Conservation (phyloP, 2,888 invertebrate genomes). For the Stenichneumon culpator region DNA sequence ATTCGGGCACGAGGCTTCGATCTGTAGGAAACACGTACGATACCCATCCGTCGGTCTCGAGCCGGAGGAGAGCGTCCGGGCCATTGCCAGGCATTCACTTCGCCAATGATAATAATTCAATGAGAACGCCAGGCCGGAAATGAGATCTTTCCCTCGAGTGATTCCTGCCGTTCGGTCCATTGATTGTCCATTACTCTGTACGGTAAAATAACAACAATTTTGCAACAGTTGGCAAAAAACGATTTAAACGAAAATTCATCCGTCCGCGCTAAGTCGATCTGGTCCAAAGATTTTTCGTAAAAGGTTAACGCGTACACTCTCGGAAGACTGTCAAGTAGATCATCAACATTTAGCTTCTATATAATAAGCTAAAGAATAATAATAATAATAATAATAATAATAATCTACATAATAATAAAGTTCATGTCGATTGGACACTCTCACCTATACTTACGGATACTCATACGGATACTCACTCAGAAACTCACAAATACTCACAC, state of each 20-base stretch:
- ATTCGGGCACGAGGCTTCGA: conserved; percentile 4
- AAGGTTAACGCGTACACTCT: neutral
- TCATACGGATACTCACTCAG: too few species aligned
- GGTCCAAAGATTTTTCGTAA: neutral
- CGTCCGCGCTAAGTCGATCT: neutral
- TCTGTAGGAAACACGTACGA: conserved; percentile 7
- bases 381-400: too few species aligned
- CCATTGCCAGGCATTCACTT: conserved; percentile 13
- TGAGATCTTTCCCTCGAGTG: conserved; percentile 33
- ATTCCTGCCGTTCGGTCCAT: neutral
- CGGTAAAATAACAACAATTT: neutral
- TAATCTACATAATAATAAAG: too few species aligned
- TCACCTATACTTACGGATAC: too few species aligned
- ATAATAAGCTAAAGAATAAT: too few species aligned
- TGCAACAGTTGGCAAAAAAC: too few species aligned
- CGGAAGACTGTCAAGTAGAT: too few species aligned
- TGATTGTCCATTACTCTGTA: neutral
- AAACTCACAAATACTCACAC: too few species aligned
- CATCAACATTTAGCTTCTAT: too few species aligned
- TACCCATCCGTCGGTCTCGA: conserved; percentile 31
- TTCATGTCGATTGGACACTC: too few species aligned
- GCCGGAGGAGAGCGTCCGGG: conserved; percentile 24
- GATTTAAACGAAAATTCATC: neutral
- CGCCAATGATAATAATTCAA: conserved; percentile 61
- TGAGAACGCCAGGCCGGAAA: conserved; percentile 48